A percentile compares a stretch with the other conserved stretches of the same genome.
Conservation (phyloP, 2,888 invertebrate species). For the Leptinotarsa peninsularis region DNA sequence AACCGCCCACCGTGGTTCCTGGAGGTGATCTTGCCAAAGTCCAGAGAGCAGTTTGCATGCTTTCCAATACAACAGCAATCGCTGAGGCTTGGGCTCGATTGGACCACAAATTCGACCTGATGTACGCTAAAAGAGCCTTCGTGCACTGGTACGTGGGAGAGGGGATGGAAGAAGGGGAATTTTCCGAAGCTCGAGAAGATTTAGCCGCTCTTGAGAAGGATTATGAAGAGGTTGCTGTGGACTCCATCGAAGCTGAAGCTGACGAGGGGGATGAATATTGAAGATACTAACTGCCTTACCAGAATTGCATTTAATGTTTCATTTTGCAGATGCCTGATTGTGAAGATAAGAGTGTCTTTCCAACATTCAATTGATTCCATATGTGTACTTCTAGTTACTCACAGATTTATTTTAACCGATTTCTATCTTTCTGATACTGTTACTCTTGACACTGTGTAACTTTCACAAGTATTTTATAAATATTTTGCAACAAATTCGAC, state of each 20-base stretch:
- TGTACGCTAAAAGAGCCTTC: conserved; percentile 96
- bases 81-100: conserved; percentile 96
- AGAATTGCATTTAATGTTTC: conserved; percentile 34
- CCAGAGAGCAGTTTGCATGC: conserved; percentile 95
- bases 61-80: conserved; percentile 96
- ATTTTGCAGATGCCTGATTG: neutral
- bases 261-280: conserved; percentile 79
- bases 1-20: conserved; percentile 90
- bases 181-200: conserved; percentile 88
- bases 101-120: conserved; percentile 94
- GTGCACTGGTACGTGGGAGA: conserved; percentile 94
- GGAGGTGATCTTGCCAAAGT: conserved; percentile 92
- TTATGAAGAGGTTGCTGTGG: conserved; percentile 81
- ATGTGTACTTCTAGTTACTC: neutral
- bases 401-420: neutral
- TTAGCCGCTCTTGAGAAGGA: conserved; percentile 84
- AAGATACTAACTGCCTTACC: conserved; percentile 36
- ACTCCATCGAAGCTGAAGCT: conserved; percentile 78
- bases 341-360: neutral
- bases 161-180: conserved; percentile 90
- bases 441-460: conserved; percentile 21
- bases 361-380: neutral
- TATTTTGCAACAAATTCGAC: conserved; percentile 28
- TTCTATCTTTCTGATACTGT: conserved; percentile 24
- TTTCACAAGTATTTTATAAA: conserved; percentile 38